Evolutionary conservation across 2,797 vertebrate species (phyloP).

Genomic region (Peromyscus eremicus): DNA sequence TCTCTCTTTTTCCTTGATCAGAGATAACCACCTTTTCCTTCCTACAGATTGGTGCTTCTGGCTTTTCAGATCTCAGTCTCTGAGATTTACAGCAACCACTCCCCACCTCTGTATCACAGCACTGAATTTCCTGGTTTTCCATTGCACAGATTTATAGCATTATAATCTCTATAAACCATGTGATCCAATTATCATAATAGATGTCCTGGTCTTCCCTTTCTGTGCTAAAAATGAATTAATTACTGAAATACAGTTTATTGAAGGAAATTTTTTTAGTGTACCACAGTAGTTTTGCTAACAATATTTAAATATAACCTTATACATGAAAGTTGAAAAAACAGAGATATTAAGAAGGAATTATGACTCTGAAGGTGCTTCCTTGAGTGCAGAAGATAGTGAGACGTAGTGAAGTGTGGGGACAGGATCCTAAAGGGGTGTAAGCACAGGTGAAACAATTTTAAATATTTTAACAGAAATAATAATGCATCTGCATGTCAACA

Average conservation of each 20-base stretch:
- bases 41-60: neutral
- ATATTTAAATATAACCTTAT: neutral
- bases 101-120: neutral
- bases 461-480: neutral
- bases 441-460: neutral
- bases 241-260: neutral
- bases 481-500: neutral
- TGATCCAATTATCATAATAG: neutral
- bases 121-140: neutral
- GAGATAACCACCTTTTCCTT: neutral
- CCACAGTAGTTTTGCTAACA: neutral
- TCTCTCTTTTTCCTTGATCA: neutral
- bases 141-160: neutral
- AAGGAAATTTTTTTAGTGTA: neutral
- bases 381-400: neutral
- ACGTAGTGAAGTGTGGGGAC: accelerated
- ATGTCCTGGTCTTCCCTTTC: accelerated
- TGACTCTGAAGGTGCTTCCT: neutral
- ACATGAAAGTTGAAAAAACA: neutral
- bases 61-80: neutral
- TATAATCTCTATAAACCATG: neutral
- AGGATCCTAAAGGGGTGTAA: neutral
- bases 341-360: neutral
- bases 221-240: neutral
- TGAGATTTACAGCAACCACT: neutral